Evolutionary conservation across 2,888 invertebrate species (phyloP), one percentile per base, ranked within the genome.

Genomic region (Gryllus longicercus): DNA sequence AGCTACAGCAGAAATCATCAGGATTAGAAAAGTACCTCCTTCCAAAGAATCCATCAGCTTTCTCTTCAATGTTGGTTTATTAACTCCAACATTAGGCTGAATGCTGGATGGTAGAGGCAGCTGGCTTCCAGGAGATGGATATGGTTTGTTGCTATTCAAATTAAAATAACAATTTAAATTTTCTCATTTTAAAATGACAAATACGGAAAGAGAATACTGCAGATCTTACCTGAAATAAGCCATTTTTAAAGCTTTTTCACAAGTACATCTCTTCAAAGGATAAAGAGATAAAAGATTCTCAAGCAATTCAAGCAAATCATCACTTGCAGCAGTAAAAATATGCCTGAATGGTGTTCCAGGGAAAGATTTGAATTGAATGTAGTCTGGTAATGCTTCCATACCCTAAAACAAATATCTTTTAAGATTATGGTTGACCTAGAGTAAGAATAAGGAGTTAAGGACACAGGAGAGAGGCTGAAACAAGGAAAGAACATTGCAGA

Each of bases 271-370:
- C 83, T 91, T 91, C 10, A 93, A 88, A 0, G 99, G 99, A 89
- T 96, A 94, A 82, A 98, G 88, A 16, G 92, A 90, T 16, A 99
- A 89, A 80, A 98, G 87, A 80, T 91, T 91, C 75, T 92, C 92
- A 81, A 99, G 89, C 79, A 99, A 88, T 82, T 93, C 92, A 50
- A 99, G 88, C 74, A 98, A 89, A 89, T 99, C 99, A 86, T 97
- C 96, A 0, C 93, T 91, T 2, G 98, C 98, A 2, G 99, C 99
- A 76, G 96, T 96, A 87, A 99, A 99, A 85, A 99, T 97, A 84
- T 96, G 93, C 82, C 94, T 93, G 78, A 99, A 87, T 5, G 96
- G 95, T 75, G 95, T 95, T 0, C 95, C 92, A 0, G 94, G 93
- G 84, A 94, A 95, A 12, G 91, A 91, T 86, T 97, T 98, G 87